These are phyloP conservation scores for Oceanodroma leucorhoa DNA, from an alignment of 2,797 vertebrate species.

Conservation along the genomic window DNA sequence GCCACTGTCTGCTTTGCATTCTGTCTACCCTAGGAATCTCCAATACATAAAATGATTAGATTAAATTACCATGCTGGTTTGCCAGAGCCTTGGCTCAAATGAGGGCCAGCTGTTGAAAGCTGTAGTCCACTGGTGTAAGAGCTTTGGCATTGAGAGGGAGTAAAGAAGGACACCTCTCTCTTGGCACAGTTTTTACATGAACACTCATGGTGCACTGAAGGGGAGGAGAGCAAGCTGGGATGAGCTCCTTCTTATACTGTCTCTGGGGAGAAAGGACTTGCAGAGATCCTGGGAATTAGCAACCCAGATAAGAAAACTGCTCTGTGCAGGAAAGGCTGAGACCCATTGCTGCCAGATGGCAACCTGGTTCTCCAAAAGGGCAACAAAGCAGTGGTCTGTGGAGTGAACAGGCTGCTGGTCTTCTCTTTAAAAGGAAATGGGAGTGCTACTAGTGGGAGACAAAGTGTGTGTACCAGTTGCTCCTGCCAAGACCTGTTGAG, in stretches of 20 bases:
- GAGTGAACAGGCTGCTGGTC: not conserved
- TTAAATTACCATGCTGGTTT: not conserved
- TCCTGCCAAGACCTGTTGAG: not conserved
- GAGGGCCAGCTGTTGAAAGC: not conserved
- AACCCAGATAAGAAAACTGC: not conserved
- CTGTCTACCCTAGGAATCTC: not conserved
- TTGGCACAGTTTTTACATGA: not conserved
- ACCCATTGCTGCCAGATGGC: not conserved
- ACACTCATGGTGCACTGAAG: no score
- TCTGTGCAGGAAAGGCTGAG: not conserved
- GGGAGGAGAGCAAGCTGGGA: not conserved
- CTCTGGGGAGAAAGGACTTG: not conserved
- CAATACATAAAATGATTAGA: not conserved
- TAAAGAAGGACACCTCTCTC: not conserved
- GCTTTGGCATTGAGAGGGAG: not conserved
- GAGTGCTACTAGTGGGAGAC: accelerated
- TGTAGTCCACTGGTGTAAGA: not conserved
- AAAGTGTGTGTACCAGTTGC: accelerated
- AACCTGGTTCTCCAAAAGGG: not conserved
- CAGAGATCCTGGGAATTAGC: not conserved
- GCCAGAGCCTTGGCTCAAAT: not conserved
- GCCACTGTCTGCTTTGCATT: not conserved
- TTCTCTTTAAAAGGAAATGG: not conserved
- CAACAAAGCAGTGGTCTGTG: not conserved
- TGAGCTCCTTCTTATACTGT: not conserved